Conservation (phyloP, 2,888 invertebrate genomes). For the Nowickia ferox region DNA sequence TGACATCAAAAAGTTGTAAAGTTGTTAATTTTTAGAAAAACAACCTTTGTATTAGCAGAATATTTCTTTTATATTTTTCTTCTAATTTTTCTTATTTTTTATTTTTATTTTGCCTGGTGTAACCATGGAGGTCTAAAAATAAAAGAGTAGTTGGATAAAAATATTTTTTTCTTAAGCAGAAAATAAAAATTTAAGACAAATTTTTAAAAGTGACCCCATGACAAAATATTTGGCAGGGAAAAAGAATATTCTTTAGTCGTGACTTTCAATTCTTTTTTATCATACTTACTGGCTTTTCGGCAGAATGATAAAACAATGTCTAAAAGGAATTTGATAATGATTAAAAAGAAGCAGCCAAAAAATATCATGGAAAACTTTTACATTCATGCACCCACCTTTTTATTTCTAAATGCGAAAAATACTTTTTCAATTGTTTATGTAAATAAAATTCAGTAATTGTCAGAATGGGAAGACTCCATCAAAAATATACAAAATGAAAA, state of each 20-base stretch:
- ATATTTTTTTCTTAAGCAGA: not conserved
- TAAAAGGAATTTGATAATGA: conserved; percentile 51
- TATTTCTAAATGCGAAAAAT: conserved; percentile 26
- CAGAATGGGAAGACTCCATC: not conserved
- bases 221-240: conserved; percentile 27
- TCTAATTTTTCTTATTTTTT: too few species aligned
- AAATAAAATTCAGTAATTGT: conserved; percentile 51
- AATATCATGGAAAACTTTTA: conserved; percentile 25
- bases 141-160: conserved; percentile 33
- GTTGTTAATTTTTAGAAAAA: conserved; percentile 26
- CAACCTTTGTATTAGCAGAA: conserved; percentile 33
- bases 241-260: conserved; percentile 21
- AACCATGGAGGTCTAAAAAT: conserved; percentile 57
- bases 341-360: conserved; percentile 32
- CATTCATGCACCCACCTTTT: conserved; percentile 41
- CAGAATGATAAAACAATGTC: conserved; percentile 1
- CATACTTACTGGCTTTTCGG: not conserved
- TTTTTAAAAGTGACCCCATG: conserved; percentile 47
- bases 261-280: conserved; percentile 23
- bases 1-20: conserved; percentile 68
- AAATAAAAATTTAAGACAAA: not conserved
- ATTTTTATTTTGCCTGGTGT: conserved; percentile 37
- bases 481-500: conserved; percentile 23
- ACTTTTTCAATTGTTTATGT: conserved; percentile 48
- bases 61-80: too few species aligned